These are phyloP conservation scores for Ovibos moschatus DNA, from an alignment of 2,113 vertebrate genomes.

Conservation along the genomic window DNA sequence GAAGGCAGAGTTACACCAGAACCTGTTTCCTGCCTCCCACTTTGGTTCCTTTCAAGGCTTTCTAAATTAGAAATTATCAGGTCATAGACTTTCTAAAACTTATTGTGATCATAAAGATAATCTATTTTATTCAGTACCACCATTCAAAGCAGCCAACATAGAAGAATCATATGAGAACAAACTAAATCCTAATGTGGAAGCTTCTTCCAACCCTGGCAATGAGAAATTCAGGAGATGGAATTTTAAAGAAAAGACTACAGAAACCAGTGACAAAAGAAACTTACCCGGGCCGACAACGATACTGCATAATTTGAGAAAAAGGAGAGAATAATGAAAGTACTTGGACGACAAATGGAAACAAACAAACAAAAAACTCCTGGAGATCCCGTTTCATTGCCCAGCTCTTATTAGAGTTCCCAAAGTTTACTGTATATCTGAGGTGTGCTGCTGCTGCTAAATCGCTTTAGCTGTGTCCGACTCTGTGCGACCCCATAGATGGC, in stretches of 20 bases:
- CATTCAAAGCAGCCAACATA: not conserved
- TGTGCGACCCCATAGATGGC: too few species aligned
- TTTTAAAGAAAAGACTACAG: not conserved
- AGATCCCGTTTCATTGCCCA: not conserved
- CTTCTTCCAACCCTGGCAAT: conserved; percentile 10
- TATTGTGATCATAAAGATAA: not conserved
- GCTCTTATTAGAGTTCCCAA: not conserved
- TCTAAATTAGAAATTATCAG: conserved; percentile 15
- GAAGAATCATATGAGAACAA: conserved; percentile 9
- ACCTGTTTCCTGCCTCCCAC: not conserved
- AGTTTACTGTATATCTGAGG: not conserved
- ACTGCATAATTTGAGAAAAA: not conserved
- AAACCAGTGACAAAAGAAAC: conserved; percentile 9
- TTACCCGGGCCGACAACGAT: not conserved
- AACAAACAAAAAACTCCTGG: not conserved
- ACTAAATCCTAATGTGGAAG: not conserved
- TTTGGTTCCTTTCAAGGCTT: not conserved
- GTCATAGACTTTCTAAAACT: not conserved
- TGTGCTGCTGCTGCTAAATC: too few species aligned
- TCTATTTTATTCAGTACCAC: not conserved
- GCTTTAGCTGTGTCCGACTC: too few species aligned
- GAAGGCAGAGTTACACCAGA: not conserved
- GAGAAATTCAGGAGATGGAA: not conserved
- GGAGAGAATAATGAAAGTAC: not conserved
- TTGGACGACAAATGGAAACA: not conserved